Conservation (phyloP, 2,888 invertebrate species). For the Thereva nobilitata region DNA sequence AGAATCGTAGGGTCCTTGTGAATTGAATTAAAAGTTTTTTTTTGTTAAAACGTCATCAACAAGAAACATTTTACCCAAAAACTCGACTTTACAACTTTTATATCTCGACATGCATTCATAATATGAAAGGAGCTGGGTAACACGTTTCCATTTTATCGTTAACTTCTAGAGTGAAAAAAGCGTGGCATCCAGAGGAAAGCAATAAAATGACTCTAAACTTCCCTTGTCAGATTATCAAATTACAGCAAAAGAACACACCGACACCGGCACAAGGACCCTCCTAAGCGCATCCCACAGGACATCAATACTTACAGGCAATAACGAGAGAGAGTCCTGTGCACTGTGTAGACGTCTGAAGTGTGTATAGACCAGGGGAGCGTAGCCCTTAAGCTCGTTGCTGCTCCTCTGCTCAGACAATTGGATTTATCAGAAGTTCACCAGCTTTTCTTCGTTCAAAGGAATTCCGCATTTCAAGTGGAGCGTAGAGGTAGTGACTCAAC, state of each 20-base stretch:
- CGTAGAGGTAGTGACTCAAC: conserved; percentile 21
- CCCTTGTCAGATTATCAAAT: conserved; percentile 29
- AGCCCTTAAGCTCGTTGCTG: conserved; percentile 22
- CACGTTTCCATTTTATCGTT: too few relatives aligned
- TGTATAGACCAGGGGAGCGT: conserved; percentile 8
- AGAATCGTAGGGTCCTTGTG: too few relatives aligned
- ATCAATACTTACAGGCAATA: conserved; percentile 20
- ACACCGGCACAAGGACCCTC: conserved; percentile 26
- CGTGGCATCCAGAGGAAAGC: background rate
- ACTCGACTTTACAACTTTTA: too few relatives aligned
- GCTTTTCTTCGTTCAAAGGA: conserved; percentile 11
- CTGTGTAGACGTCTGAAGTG: conserved; percentile 1
- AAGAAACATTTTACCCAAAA: too few relatives aligned
- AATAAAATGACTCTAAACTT: conserved; percentile 18
- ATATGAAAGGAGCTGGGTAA: too few relatives aligned
- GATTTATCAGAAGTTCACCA: conserved; percentile 30
- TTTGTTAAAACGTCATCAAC: too few relatives aligned
- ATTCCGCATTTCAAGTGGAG: conserved; percentile 3
- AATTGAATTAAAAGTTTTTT: too few relatives aligned
- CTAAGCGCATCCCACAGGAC: conserved; percentile 32
- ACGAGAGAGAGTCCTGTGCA: background rate
- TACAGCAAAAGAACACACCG: conserved; percentile 17
- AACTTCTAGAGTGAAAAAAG: too few relatives aligned
- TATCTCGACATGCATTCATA: too few relatives aligned
- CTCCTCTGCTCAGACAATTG: conserved; percentile 13